Base-by-base conservation (phyloP, 2,113 vertebrate species). In the Oenanthe oenanthe region DNA sequence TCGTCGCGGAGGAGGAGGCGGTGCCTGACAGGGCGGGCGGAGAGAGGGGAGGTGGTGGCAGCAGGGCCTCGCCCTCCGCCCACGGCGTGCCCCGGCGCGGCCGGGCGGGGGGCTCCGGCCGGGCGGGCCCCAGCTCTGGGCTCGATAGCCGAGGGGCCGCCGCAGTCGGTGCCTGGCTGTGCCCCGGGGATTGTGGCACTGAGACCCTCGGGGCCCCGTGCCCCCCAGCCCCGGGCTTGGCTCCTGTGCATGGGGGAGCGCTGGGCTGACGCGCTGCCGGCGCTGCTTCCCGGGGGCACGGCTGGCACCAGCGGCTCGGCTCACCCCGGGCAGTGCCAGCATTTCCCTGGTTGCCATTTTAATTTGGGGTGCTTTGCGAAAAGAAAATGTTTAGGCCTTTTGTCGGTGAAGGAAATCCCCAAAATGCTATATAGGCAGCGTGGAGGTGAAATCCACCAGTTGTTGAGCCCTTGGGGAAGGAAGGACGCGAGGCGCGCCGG, bases 91-190 rank as follows among this genome's bases (percentile, higher is more conserved):
- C 50, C 12, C 14, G 31, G 25, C 25, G 6, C 17, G n/a, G n/a
- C 1, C 1, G 13, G 24, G 8, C 0, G 9, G 6, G 9, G 10
- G 26, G 2, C 11, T 29, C 0, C 1, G 25, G 15, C 2, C 5
- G 8, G 10, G 7, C 1, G 1, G 3, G 19, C 17, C 8, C 0
- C 7, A 0, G 13, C 31, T 9, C 12, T 13, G 36, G 34, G 29
- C 34, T 42, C 5, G 13, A 25, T 7, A 1, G 34, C 17, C 5
- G 25, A 6, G 34, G 13, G 3, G 42, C 4, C 3, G 48, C 25
- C 0, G 19, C 34, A 1, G 13, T 48, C 5, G 3, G 17, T 25
- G 60, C 13, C 6, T 12, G 50, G 24, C 76, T 4, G 56, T 24
- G 29, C 5, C 13, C 12, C 20, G 26, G 65, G 45, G 40, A 6